Percentiles rank a stretch among this genome's conserved stretches.
Evolutionary conservation across 1,140 invertebrate genomes (phyloP).

Genomic region (Melanaphis sacchari): DNA sequence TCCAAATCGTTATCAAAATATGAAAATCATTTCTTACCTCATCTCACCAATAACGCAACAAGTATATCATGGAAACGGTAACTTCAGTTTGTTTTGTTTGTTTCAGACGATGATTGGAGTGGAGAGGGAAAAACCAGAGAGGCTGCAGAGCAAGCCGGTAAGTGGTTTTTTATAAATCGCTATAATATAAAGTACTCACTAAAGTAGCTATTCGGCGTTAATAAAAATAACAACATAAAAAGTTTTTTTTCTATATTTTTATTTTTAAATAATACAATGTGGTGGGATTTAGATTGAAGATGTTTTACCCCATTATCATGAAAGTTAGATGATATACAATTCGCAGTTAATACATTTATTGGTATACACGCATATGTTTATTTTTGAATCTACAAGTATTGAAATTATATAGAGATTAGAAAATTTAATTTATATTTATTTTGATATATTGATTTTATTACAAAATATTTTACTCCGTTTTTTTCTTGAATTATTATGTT

Average conservation of each 20-base stretch:
- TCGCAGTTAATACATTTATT: neutral
- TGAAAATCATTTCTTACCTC: neutral
- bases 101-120: conserved; percentile 67
- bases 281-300: neutral
- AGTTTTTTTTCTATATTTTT: neutral
- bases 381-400: neutral
- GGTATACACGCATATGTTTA: neutral
- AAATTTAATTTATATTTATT: neutral
- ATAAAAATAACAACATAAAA: neutral
- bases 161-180: conserved; percentile 60
- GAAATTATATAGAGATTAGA: neutral
- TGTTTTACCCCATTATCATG: neutral
- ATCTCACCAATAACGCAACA: neutral
- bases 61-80: neutral
- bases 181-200: neutral
- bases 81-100: conserved; percentile 58
- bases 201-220: neutral
- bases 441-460: neutral
- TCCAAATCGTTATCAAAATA: neutral
- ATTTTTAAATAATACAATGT: neutral
- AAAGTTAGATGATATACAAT: neutral
- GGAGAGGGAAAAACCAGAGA: conserved; percentile 66
- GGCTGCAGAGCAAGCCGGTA: conserved; percentile 65
- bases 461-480: neutral
- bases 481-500: neutral